Percentiles rank a stretch among this genome's conserved stretches.
phyloP scores from a whole-genome alignment of 1,140 invertebrate species.

The Polypedilum vanderplanki region DNA sequence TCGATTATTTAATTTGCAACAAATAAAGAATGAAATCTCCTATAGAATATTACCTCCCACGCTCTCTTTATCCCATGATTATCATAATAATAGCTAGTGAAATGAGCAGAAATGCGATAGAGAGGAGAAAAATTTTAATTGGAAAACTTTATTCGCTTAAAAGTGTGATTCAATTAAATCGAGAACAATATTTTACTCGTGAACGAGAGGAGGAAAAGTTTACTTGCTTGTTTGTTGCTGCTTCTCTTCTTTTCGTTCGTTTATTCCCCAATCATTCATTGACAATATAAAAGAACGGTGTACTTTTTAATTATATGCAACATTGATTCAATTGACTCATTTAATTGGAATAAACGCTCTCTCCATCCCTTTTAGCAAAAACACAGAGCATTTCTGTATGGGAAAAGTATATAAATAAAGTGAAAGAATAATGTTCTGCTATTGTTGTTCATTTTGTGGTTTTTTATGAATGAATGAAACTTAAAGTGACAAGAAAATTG shows the following conservation, averaged over 20 bases:
- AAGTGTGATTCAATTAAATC: conserved; percentile 25
- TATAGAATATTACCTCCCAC: background rate
- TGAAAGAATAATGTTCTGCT: background rate
- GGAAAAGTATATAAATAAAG: background rate
- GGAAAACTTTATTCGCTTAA: conserved; percentile 26
- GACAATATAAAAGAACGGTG: background rate
- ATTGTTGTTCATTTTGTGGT: conserved; percentile 18
- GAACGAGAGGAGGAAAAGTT: background rate
- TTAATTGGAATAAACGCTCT: conserved; percentile 21
- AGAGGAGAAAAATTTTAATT: conserved; percentile 4
- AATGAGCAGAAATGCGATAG: background rate
- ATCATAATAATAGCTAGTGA: background rate
- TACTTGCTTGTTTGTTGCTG: background rate
- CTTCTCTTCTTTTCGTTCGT: background rate
- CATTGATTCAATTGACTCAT: conserved; percentile 13
- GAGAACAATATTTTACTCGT: conserved; percentile 25
- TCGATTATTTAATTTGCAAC: conserved; percentile 28
- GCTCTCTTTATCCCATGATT: background rate
- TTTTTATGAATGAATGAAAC: background rate
- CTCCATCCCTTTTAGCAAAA: background rate
- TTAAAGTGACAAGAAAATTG: too few species aligned
- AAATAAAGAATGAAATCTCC: background rate
- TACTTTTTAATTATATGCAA: conserved; percentile 28
- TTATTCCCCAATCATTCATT: background rate
- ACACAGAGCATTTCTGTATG: too few species aligned